These are phyloP conservation scores for Clanis bilineata DNA, from an alignment of 2,888 invertebrate species.

Conservation along the genomic window DNA sequence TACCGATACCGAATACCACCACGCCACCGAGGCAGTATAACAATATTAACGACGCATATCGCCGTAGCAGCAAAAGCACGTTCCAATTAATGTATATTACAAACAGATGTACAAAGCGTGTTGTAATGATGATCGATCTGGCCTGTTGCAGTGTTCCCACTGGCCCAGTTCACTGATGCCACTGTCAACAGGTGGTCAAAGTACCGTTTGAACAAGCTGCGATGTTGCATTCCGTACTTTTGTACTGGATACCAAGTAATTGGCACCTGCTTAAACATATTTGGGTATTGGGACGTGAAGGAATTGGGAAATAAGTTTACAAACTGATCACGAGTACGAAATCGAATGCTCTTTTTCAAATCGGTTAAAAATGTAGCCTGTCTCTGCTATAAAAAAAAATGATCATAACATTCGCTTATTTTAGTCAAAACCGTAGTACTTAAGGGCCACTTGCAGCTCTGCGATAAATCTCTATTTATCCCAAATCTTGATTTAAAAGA, in stretches of 20 bases:
- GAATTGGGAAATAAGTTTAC: background rate
- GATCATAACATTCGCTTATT: too few species aligned
- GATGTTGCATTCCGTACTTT: background rate
- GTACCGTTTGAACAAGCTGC: background rate
- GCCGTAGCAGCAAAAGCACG: background rate
- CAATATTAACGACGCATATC: too few species aligned
- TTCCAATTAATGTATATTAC: background rate
- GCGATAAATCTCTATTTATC: too few species aligned
- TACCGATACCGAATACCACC: too few species aligned
- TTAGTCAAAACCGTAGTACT: too few species aligned
- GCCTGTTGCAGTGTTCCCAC: background rate
- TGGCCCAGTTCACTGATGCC: background rate
- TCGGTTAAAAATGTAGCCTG: too few species aligned
- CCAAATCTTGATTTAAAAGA: too few species aligned
- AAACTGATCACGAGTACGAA: too few species aligned
- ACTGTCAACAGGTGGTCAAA: background rate
- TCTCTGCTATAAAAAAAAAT: too few species aligned
- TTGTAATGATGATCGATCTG: background rate
- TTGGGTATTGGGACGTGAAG: background rate
- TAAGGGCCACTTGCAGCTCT: too few species aligned
- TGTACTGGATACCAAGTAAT: background rate
- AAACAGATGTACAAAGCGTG: background rate
- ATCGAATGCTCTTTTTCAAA: too few species aligned
- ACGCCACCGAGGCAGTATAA: too few species aligned
- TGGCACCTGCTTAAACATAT: background rate